Base-by-base conservation (phyloP, 2,797 vertebrate genomes). In the Urophycis tenuis region DNA sequence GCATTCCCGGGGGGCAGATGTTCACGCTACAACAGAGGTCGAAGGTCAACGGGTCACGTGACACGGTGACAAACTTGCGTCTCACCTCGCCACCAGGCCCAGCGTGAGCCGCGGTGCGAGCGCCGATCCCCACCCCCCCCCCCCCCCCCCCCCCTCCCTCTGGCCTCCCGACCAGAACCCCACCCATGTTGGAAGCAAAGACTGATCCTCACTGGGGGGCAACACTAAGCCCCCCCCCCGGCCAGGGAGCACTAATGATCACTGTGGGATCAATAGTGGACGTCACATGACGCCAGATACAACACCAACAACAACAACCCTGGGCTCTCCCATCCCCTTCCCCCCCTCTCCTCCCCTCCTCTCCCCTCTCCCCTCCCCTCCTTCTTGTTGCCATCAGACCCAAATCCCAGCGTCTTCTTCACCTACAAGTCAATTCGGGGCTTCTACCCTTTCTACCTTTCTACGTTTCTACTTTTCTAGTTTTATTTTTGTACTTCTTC, bases 261-360 rank as follows among this genome's bases (percentile, higher is more conserved):
- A 17, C 8, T 12, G 74, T 77, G 33, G 81, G 84, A 89, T 89
- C 85, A 49, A 89, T 89, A 85, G 74, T 70, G 67, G 60, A 72
- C 45, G 5, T 25, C 25, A 25, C 83, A 80, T 80, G 45, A 73
- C 86, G 75, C 76, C 77, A 34, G 74, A 77, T 80, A 75, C 79
- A 87, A 19, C 75, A 12, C 2, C 3, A 41, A 41, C 39, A 12
- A 41, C 41, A 15, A 45, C 41, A 45, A 15, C 41, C 8, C 41
- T 45, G 2, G 11, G 17, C 49, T 6, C 41, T 17, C 41, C 15
- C 41, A 2, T 3, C 41, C 39, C 12, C 39, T 15, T 0, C 41
- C 15, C 41, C 17, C 41, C 41, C 36, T 11, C 41, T 45, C 12
- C 36, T 9, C 36, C 7, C 36, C 1, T 15, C 8, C 41, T 45